Base-by-base conservation (phyloP, 1,140 invertebrate species). In the Arion vulgaris region DNA sequence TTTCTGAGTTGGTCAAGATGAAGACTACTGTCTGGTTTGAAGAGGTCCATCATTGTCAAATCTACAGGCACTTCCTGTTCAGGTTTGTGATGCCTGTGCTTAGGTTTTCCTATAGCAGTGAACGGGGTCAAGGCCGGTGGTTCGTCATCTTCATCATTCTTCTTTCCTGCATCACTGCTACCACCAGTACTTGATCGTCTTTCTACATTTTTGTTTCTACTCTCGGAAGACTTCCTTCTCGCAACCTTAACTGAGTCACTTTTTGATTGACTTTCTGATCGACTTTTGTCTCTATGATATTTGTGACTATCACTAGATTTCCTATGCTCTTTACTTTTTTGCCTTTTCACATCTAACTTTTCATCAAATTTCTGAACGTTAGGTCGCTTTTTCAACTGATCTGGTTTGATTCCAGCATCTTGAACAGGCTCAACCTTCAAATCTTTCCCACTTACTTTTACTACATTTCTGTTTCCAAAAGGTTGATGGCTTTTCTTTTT, bases 1-100 rank as follows among this genome's bases (percentile, higher is more conserved):
- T 83, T 81, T 41, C 83, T 83, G 1, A 51, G 39, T 15, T 81
- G 79, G 36, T 87, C 84, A n/a, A n/a, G n/a, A 68, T 84, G 85
- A 38, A 85, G 83, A 34, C 85, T 38, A 0, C 71, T 83, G 66
- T 87, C 86, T 28, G 86, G 86, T 66, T 87, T 87, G 72, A 87
- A 87, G 0, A 87, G 69, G 45, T 87, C 86, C 11, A 73, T 86
- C 80, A 86, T 83, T 13, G 83, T 83, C 45, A 79, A 81, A 62
- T 87, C 86, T 5, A 84, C 71, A 13, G 80, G 76, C 19, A 38
- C 69, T n/a, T 81, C 79, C 51, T 81, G 69, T 74, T 87, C 86
- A 9, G 77, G 45, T n/a, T 81, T 82, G n/a, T n/a, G n/a, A 53
- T 82, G 84, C 57, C 82, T 85, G 73, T 80, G 80, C 38, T 85